phyloP scores from a whole-genome alignment of 2,797 vertebrate genomes.

The Scolopax rusticola region DNA sequence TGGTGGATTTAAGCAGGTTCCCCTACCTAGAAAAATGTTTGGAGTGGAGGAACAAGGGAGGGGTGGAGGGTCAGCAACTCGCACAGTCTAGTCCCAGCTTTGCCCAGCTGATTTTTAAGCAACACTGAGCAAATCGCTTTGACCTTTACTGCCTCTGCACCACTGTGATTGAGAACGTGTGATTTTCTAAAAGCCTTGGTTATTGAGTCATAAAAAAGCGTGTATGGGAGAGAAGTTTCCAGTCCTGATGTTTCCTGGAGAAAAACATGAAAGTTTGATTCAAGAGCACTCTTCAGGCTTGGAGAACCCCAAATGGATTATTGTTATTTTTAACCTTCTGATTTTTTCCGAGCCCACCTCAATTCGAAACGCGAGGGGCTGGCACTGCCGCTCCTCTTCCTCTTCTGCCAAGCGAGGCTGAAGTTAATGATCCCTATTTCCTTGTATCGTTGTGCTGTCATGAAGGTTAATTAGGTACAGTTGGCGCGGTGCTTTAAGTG shows the following conservation, averaged over 20 bases:
- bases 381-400: neutral
- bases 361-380: neutral
- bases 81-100: neutral
- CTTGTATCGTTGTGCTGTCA: slow-evolving; percentile 30
- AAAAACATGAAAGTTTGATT: slow-evolving; percentile 21
- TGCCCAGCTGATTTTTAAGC: slow-evolving; percentile 25
- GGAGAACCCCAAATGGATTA: slow-evolving; percentile 5
- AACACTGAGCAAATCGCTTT: neutral
- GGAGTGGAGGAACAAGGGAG: slow-evolving; percentile 3
- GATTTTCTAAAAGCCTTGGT: slow-evolving; percentile 28
- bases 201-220: neutral
- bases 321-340: slow-evolving; percentile 49
- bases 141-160: slow-evolving; percentile 29
- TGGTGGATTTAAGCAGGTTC: slow-evolving; percentile 1
- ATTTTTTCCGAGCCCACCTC: slow-evolving; percentile 26
- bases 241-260: neutral
- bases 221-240: neutral
- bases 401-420: slow-evolving; percentile 17
- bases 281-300: neutral
- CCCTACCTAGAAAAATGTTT: slow-evolving; percentile 2
- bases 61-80: slow-evolving; percentile 4
- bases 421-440: slow-evolving; percentile 66
- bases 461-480: slow-evolving; percentile 65
- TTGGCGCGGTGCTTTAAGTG: neutral
- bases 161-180: neutral